These are phyloP conservation scores for Drosophila sulfurigaster DNA, from an alignment of 1,140 invertebrate species.

Conservation along the genomic window DNA sequence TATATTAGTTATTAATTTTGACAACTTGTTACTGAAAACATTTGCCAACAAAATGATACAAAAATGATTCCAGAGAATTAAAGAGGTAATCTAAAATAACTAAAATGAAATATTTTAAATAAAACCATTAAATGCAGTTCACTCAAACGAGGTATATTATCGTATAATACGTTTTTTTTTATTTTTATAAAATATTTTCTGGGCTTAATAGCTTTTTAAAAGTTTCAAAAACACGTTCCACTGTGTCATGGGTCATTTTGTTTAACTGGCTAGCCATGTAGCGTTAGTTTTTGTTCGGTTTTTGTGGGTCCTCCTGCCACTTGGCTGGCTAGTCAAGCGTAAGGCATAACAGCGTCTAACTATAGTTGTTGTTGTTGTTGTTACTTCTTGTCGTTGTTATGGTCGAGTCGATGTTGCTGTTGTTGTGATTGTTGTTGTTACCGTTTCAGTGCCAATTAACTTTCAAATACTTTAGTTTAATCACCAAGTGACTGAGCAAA, in stretches of 20 bases:
- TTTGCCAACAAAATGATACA: no score
- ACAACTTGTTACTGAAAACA: no score
- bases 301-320: slow-evolving; percentile 38
- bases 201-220: no score
- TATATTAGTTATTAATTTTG: no score
- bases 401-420: slow-evolving; percentile 1
- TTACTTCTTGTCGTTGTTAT: slow-evolving; percentile 35
- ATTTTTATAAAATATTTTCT: neutral
- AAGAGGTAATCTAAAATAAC: no score
- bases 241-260: slow-evolving; percentile 60
- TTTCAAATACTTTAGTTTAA: slow-evolving; percentile 82
- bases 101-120: no score
- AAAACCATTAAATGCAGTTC: no score
- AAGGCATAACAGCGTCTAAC: slow-evolving; percentile 68
- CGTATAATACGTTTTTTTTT: no score
- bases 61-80: no score
- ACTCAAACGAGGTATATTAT: no score
- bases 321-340: slow-evolving; percentile 67
- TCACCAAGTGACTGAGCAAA: slow-evolving; percentile 65
- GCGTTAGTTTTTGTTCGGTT: slow-evolving; percentile 59
- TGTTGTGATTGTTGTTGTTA: slow-evolving; percentile 28
- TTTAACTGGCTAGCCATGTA: slow-evolving; percentile 55
- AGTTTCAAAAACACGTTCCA: slow-evolving; percentile 19
- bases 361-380: slow-evolving; percentile 33
- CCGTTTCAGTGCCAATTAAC: slow-evolving; percentile 74